phyloP scores from a whole-genome alignment of 2,113 vertebrate species.

The Bubo scandiacus region DNA sequence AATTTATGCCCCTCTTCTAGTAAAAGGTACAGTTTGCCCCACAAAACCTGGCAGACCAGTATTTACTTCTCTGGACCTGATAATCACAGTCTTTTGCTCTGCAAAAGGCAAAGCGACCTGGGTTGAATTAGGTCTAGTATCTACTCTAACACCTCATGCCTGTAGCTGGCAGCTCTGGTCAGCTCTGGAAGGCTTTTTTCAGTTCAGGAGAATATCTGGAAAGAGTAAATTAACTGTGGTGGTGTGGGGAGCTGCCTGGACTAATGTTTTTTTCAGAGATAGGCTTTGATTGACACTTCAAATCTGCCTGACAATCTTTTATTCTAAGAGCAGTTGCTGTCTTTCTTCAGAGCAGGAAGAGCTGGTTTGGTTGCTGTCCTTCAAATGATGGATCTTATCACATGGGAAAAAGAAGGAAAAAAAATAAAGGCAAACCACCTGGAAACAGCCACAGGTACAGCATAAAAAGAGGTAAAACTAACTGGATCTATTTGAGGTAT shows the following conservation, averaged over 20 bases:
- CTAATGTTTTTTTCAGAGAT: conserved; percentile 36
- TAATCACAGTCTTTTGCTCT: background rate
- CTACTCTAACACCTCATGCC: background rate
- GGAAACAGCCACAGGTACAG: conserved; percentile 7
- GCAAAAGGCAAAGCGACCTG: conserved; percentile 10
- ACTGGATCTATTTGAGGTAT: background rate
- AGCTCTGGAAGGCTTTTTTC: background rate
- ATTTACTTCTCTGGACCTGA: background rate
- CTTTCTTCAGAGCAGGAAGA: conserved; percentile 33
- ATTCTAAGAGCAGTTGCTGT: conserved; percentile 25
- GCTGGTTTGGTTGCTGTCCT: conserved; percentile 35
- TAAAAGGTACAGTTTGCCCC: background rate
- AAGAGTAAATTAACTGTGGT: conserved; percentile 14
- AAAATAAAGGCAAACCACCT: background rate
- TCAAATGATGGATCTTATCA: conserved; percentile 30
- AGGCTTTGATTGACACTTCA: conserved; percentile 50
- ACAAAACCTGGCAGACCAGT: background rate
- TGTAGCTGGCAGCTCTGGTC: conserved; percentile 16
- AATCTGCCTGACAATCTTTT: conserved; percentile 52
- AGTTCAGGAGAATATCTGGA: conserved; percentile 23
- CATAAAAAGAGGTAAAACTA: conserved; percentile 20
- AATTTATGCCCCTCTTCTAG: background rate
- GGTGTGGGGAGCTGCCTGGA: conserved; percentile 7
- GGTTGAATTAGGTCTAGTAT: background rate
- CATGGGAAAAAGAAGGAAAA: background rate